Evolutionary conservation across 2,113 vertebrate genomes (phyloP).

Genomic region (Nicator chloris): DNA sequence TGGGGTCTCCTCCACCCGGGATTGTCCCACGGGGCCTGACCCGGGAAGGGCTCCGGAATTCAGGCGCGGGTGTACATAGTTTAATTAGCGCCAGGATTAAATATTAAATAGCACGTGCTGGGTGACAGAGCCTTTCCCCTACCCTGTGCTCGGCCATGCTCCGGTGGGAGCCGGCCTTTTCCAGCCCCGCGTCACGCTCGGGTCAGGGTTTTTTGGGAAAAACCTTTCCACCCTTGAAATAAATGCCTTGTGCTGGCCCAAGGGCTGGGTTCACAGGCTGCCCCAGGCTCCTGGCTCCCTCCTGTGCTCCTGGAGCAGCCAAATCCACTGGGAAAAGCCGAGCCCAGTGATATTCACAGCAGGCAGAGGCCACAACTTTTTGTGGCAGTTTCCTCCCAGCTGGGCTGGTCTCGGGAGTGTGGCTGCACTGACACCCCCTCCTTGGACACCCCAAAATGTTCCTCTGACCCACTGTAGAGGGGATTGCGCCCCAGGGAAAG

Average conservation of each 20-base stretch:
- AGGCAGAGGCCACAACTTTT: neutral
- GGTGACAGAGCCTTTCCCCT: neutral
- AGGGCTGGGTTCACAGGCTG: neutral
- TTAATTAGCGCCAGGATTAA: slow-evolving; percentile 6
- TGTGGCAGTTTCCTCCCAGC: neutral
- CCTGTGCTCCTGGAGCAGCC: neutral
- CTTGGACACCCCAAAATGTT: neutral
- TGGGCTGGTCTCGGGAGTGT: neutral
- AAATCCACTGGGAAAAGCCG: neutral
- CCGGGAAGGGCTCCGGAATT: neutral
- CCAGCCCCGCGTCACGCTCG: accelerated
- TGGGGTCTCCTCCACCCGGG: neutral
- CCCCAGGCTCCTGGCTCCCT: neutral
- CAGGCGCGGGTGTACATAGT: slow-evolving; percentile 34
- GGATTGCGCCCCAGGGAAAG: neutral
- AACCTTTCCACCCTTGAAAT: neutral
- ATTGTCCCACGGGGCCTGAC: neutral
- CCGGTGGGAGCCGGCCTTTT: accelerated
- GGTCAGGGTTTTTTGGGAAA: neutral
- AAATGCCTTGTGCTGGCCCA: neutral
- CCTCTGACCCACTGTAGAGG: neutral
- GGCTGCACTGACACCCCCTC: neutral
- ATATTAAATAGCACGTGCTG: neutral
- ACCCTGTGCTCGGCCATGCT: neutral
- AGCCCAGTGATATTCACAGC: neutral